Percentiles rank a stretch among this genome's conserved stretches.
Conservation (phyloP, 2,113 vertebrate species). For the Rostratula benghalensis region DNA sequence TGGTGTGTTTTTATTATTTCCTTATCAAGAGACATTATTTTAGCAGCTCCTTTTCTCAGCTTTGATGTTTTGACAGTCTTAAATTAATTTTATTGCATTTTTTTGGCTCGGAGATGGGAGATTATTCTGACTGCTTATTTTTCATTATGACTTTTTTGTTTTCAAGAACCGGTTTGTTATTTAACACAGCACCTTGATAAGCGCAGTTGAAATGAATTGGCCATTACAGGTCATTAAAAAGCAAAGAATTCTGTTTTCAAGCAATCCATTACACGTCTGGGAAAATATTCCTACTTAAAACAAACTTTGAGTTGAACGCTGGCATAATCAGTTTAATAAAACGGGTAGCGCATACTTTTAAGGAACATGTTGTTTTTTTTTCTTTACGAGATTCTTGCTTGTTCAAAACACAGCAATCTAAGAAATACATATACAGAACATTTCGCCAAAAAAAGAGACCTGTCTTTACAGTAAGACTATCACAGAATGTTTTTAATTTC, state of each 20-base stretch:
- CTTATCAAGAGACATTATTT: conserved; percentile 79
- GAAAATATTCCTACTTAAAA: conserved; percentile 63
- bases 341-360: conserved; percentile 56
- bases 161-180: conserved; percentile 67
- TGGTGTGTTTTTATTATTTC: conserved; percentile 74
- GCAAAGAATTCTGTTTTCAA: conserved; percentile 66
- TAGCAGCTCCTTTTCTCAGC: conserved; percentile 73
- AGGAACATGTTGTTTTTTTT: conserved; percentile 51
- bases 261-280: conserved; percentile 70
- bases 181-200: conserved; percentile 72
- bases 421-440: conserved; percentile 60
- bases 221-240: conserved; percentile 69
- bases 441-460: conserved; percentile 48
- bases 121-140: conserved; percentile 73
- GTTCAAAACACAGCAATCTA: conserved; percentile 68
- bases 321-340: conserved; percentile 64
- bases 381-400: conserved; percentile 71
- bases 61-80: conserved; percentile 79
- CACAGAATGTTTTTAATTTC: conserved; percentile 74
- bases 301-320: conserved; percentile 35
- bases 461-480: conserved; percentile 51
- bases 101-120: conserved; percentile 71
- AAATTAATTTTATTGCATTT: conserved; percentile 79
- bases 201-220: conserved; percentile 56
- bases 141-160: conserved; percentile 70